Evolutionary conservation across 2,888 invertebrate genomes (phyloP).

Genomic region (Amphipoea lucens): DNA sequence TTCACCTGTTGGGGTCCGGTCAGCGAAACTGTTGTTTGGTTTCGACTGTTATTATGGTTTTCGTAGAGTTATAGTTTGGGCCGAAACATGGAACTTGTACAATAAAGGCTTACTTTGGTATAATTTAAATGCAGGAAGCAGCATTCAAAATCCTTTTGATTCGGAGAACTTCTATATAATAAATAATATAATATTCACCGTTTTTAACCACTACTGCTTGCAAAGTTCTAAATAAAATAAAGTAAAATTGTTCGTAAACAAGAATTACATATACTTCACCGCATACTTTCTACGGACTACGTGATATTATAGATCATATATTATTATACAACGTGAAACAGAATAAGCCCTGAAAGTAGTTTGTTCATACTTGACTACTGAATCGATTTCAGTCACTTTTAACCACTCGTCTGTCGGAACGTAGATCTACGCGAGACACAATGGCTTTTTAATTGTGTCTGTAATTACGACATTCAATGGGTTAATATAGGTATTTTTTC

Average conservation of each 20-base stretch:
- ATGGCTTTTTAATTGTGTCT: too few species aligned
- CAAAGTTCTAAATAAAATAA: constrained; percentile 7
- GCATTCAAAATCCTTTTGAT: constrained; percentile 3
- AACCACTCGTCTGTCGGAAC: too few species aligned
- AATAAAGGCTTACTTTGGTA: constrained; percentile 18
- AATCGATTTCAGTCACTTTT: too few species aligned
- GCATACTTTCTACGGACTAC: constrained; percentile 6
- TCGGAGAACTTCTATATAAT: neutral
- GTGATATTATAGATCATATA: constrained; percentile 1
- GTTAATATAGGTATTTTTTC: too few species aligned
- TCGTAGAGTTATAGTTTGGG: constrained; percentile 33
- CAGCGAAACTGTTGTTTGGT: constrained; percentile 55
- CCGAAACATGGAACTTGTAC: constrained; percentile 26
- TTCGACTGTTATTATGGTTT: constrained; percentile 48
- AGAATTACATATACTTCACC: constrained; percentile 34
- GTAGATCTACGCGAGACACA: too few species aligned
- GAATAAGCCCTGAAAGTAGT: too few species aligned
- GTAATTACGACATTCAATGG: too few species aligned
- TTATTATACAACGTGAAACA: too few species aligned
- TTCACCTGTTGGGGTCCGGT: constrained; percentile 65
- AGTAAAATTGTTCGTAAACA: constrained; percentile 5
- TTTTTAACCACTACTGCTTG: neutral
- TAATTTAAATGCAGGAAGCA: constrained; percentile 24
- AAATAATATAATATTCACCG: neutral
- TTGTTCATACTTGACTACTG: too few species aligned